Base-by-base conservation (phyloP, 2,888 invertebrate species). In the Drosophila niveifrons region DNA sequence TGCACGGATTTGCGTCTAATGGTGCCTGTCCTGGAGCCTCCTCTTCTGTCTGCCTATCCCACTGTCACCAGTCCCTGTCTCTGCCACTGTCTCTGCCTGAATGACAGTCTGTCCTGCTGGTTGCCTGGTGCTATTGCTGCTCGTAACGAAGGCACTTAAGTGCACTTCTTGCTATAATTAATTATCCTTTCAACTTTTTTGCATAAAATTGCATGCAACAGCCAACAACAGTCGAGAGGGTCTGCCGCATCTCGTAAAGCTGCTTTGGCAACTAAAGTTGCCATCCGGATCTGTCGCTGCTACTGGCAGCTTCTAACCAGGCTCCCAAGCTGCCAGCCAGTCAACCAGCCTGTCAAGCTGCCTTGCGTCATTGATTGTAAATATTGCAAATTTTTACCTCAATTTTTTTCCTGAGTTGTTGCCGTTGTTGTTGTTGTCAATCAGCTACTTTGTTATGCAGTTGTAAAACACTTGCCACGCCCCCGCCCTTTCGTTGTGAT, bases 121-220 rank as follows among this genome's bases (percentile, higher is more conserved):
- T 23, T 23, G 23, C 23, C 23, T 23, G 23, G 23, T 1, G 23
- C 75, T 66, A 64, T 65, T 64, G 73, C 64, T 78, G 74, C 76
- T 71, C 80, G 80, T 78, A 84, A 80, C 82, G 75, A 84, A 84
- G 83, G 84, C 82, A 88, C 85, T 80, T 84, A 88, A 86, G 89
- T 86, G 87, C 87, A 88, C 85, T 90, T 89, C 90, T 90, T 88
- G 87, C 81, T 89, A 86, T 89, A 90, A 90, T 90, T 89, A 86
- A 89, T 90, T 90, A 88, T 86, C 86, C 85, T 87, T 79, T 82
- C 80, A 77, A 86, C 85, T 80, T 88, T 87, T 87, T 82, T 79
- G 85, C 85, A 85, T 85, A 87, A 87, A 85, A 87, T 85, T 84
- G 80, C 79, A 84, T 87, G 78, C 87, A 83, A 80, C 88, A 84